A percentile compares a stretch with the other conserved stretches of the same genome.
phyloP scores from a whole-genome alignment of 2,113 vertebrate genomes.

The Thymallus thymallus region DNA sequence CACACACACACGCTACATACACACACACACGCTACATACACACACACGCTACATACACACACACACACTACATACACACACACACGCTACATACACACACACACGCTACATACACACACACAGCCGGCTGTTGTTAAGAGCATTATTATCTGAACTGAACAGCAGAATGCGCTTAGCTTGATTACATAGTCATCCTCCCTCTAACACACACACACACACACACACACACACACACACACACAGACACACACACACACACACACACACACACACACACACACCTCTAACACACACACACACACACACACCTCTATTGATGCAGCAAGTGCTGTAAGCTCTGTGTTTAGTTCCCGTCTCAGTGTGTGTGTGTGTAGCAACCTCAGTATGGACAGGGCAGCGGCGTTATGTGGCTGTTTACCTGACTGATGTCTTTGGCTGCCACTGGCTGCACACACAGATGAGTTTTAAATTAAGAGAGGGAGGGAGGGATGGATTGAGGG shows the following conservation, averaged over 20 bases:
- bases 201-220: not conserved
- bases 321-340: too few species aligned
- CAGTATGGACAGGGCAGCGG: not conserved
- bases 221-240: not conserved
- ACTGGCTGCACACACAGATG: slow-evolving; percentile 6
- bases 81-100: too few species aligned
- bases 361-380: not conserved
- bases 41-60: too few species aligned
- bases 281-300: not conserved
- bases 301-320: not conserved
- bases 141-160: not conserved
- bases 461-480: slow-evolving; percentile 5
- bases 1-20: too few species aligned
- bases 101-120: too few species aligned
- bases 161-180: not conserved
- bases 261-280: not conserved
- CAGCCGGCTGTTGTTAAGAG: not conserved
- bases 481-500: not conserved
- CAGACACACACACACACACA: too few species aligned
- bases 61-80: too few species aligned
- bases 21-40: too few species aligned
- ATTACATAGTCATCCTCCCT: not conserved
- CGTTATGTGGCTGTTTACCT: slow-evolving; percentile 5
- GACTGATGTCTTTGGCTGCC: slow-evolving; percentile 3
- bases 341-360: too few species aligned